Base-by-base conservation (phyloP, 2,113 vertebrate species). In the Ceyx margarethae region DNA sequence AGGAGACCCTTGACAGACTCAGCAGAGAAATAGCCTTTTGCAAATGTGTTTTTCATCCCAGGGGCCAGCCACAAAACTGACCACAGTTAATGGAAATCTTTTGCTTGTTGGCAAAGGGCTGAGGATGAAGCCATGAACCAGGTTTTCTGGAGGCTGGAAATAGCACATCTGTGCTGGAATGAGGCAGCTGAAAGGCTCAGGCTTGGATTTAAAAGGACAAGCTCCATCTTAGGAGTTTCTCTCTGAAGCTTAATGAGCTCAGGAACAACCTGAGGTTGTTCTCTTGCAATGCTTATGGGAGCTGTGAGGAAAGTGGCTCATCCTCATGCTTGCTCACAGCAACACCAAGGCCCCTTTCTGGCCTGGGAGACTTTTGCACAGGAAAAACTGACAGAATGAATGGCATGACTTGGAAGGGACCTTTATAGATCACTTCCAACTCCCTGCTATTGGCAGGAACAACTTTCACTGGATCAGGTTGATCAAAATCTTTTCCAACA, bases 41-140 rank as follows among this genome's bases (percentile, higher is more conserved):
- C 79, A 91, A 91, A 71, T 14, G 22, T 90, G 37, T 79, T 92
- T 81, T 66, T n/a, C 86, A 76, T 85, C 85, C 79, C 65, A 68
- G 68, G 50, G 50, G 68, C 74, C 13, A 0, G 58, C 72, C 61
- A 19, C 89, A 73, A 80, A 79, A 64, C 29, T 12, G 64, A 89
- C 64, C 93, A 81, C 93, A 82, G 92, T 95, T 84, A 92, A 67
- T 0, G 91, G 95, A 95, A 96, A 96, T 89, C 74, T 91, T 93
- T 84, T 45, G 71, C 86, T 95, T 65, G 75, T 71, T 94, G 94
- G 89, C 91, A 93, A 3, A 2, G 35, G 61, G 46, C 90, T 61
- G 23, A 25, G 77, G 60, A 43, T 90, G 58, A 86, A 94, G 91
- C 69, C 93, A 90, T 87, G 91, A 93, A 88, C 91, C 66, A 87